Evolutionary conservation across 2,113 vertebrate genomes (phyloP).

Genomic region (Calypte anna): DNA sequence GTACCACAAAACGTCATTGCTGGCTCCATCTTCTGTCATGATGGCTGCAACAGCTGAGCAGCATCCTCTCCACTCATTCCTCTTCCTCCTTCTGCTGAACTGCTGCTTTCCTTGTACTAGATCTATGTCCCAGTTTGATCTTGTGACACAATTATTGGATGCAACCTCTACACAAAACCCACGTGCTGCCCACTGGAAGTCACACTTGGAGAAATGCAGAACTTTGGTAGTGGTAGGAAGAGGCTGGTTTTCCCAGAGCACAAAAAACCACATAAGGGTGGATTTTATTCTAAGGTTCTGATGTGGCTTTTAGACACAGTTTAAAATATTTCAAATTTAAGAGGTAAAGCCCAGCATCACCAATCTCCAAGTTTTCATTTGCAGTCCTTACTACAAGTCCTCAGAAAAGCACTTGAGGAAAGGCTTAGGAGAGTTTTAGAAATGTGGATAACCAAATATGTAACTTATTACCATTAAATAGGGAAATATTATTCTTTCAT

Average conservation of each 20-base stretch:
- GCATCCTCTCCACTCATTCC: background rate
- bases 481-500: constrained; percentile 57
- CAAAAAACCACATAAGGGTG: background rate
- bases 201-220: background rate
- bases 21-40: background rate
- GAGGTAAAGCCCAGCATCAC: background rate
- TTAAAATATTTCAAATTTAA: background rate
- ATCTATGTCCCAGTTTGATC: background rate
- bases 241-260: background rate
- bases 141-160: background rate
- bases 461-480: constrained; percentile 14
- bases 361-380: constrained; percentile 16
- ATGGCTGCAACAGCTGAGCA: background rate
- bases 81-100: background rate
- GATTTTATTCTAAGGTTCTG: background rate
- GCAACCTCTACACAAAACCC: background rate
- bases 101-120: background rate
- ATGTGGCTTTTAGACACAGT: background rate
- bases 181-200: background rate
- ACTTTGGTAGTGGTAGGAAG: background rate
- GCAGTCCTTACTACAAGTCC: background rate
- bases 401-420: background rate
- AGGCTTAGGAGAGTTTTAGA: constrained; percentile 9
- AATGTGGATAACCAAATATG: constrained; percentile 30
- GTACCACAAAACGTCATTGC: background rate